Percentiles rank a stretch among this genome's conserved stretches.
Evolutionary conservation across 2,797 vertebrate genomes (phyloP).

Genomic region (Lophotriccus pileatus): DNA sequence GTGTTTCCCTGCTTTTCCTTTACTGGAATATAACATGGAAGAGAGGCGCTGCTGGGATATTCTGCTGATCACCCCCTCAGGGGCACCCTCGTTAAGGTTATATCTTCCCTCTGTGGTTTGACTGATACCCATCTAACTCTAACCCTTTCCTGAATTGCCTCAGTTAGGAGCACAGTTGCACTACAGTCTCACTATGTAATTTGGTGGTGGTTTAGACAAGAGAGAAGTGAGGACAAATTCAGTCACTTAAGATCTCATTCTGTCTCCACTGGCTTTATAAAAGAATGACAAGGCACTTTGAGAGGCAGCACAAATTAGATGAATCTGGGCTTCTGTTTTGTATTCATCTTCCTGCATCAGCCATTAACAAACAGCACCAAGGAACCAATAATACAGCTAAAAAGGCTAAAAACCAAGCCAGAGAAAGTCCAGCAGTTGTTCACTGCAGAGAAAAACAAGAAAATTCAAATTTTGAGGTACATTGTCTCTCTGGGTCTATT

Average conservation of each 20-base stretch:
- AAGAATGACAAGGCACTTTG: not conserved
- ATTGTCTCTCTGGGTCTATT: not conserved
- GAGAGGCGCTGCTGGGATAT: not conserved
- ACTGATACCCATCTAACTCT: not conserved
- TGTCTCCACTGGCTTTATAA: not conserved
- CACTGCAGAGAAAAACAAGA: not conserved
- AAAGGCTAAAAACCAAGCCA: not conserved
- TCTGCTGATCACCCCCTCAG: not conserved
- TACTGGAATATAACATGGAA: not conserved
- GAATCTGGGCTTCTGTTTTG: not conserved
- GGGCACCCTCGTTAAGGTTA: not conserved
- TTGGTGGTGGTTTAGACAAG: constrained; percentile 27
- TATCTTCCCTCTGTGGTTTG: not conserved
- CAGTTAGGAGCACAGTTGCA: not conserved
- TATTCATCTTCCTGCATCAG: not conserved
- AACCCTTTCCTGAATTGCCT: constrained; percentile 26
- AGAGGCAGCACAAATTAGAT: not conserved
- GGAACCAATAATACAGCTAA: not conserved
- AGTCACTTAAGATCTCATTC: not conserved
- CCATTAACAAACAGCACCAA: not conserved
- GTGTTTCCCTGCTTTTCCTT: not conserved
- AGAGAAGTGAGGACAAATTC: constrained; percentile 35
- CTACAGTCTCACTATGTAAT: not conserved
- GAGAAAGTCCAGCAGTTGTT: not conserved
- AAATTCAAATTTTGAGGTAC: not conserved